A percentile compares a stretch with the other conserved stretches of the same genome.
phyloP scores from a whole-genome alignment of 2,797 vertebrate species.

The Accipiter minullus region DNA sequence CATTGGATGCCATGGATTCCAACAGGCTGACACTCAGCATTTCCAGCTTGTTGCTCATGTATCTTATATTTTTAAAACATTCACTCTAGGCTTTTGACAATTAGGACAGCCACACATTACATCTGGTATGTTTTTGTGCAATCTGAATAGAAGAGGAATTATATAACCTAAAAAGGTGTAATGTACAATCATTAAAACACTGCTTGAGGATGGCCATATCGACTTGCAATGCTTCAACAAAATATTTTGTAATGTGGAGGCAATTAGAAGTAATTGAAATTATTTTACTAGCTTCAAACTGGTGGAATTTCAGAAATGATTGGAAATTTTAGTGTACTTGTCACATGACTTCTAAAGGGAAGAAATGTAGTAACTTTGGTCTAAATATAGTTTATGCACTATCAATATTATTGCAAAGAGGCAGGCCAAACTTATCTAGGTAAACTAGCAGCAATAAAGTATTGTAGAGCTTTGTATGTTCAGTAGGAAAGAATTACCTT shows the following conservation, averaged over 20 bases:
- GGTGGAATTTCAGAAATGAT: not conserved
- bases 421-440: not conserved
- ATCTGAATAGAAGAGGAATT: not conserved
- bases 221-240: not conserved
- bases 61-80: not conserved
- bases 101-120: not conserved
- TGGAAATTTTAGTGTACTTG: not conserved
- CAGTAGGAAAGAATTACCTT: not conserved
- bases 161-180: not conserved
- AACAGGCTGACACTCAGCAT: not conserved
- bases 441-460: not conserved
- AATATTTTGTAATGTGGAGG: not conserved
- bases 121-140: not conserved
- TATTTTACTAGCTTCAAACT: not conserved
- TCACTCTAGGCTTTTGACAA: not conserved
- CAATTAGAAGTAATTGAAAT: not conserved
- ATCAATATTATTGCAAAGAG: not conserved
- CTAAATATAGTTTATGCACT: not conserved
- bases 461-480: not conserved
- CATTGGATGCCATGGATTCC: not conserved
- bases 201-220: not conserved
- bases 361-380: not conserved
- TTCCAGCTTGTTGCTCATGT: not conserved
- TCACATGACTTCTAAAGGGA: not conserved
- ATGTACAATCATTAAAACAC: not conserved